phyloP scores from a whole-genome alignment of 92 coral and sea anemone genomes.

The Heteractis magnifica region DNA sequence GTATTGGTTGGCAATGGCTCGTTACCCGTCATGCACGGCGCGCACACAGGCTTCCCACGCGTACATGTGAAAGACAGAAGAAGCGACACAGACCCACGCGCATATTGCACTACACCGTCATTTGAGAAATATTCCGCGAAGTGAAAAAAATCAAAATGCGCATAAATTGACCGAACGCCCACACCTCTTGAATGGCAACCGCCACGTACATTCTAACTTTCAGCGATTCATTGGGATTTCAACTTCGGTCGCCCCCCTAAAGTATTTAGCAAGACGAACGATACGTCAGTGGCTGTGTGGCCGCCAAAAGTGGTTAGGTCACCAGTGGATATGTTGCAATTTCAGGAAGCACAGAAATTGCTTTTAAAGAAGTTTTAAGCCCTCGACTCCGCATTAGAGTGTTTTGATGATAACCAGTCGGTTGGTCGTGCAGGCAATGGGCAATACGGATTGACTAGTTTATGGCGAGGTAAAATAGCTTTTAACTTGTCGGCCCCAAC shows the following conservation, averaged over 20 bases:
- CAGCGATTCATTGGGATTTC: background rate
- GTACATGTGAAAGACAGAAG: background rate
- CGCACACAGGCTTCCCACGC: conserved; percentile 45
- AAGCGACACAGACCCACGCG: conserved; percentile 26
- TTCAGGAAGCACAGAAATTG: background rate
- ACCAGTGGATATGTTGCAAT: background rate
- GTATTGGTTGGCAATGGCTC: conserved; percentile 3
- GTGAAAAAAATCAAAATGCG: conserved; percentile 19
- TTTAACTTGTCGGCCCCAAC: background rate
- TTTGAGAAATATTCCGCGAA: conserved; percentile 26
- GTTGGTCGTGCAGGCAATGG: background rate
- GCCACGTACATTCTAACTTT: conserved; percentile 25
- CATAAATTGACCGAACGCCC: conserved; percentile 35
- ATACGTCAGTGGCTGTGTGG: background rate
- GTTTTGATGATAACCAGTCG: background rate
- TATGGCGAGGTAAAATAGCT: background rate
- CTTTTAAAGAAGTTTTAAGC: background rate
- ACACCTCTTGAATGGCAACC: conserved; percentile 26
- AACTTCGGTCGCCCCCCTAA: background rate
- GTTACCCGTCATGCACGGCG: conserved; percentile 26
- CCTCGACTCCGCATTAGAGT: conserved; percentile 6
- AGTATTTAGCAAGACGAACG: background rate
- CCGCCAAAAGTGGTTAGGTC: background rate
- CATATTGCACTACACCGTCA: conserved; percentile 29
- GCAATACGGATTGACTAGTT: background rate